Percentiles rank a stretch among this genome's conserved stretches.
These are phyloP conservation scores for Sinocyclocheilus rhinocerous DNA, from an alignment of 2,113 vertebrate species.

Conservation along the genomic window DNA sequence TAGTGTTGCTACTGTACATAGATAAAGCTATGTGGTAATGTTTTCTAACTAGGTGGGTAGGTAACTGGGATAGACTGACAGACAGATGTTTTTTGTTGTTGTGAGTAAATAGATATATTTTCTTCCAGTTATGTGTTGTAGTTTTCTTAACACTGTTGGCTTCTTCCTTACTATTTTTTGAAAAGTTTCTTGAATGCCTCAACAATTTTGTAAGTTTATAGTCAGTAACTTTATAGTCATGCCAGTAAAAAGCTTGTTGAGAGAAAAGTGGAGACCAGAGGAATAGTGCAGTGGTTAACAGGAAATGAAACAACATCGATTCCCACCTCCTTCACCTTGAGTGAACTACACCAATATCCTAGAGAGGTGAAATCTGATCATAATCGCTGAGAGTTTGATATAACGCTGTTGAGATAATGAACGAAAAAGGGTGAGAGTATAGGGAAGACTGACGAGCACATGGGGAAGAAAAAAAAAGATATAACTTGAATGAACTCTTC, in stretches of 20 bases:
- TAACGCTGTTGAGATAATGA: background rate
- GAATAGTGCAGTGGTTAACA: background rate
- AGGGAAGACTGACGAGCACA: background rate
- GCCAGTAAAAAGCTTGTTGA: background rate
- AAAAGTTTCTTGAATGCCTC: background rate
- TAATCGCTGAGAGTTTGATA: background rate
- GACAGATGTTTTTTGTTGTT: too few relatives aligned
- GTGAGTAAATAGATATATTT: too few relatives aligned
- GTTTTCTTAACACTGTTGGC: background rate
- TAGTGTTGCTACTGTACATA: background rate
- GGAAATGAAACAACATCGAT: constrained; percentile 1
- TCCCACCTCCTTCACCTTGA: background rate
- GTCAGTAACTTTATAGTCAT: background rate
- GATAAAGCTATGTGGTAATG: background rate
- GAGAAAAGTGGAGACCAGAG: background rate
- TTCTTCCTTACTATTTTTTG: background rate
- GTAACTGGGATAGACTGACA: background rate
- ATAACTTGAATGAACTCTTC: background rate
- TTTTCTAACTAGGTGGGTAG: background rate
- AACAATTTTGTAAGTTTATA: background rate
- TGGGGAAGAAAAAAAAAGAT: background rate
- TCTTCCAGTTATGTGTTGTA: background rate
- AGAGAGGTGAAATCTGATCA: background rate
- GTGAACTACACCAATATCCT: background rate
- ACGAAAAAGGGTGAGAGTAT: background rate